A percentile compares a stretch with the other conserved stretches of the same genome.
Evolutionary conservation across 1,140 invertebrate genomes (phyloP).

Genomic region (Nylanderia fulva): DNA sequence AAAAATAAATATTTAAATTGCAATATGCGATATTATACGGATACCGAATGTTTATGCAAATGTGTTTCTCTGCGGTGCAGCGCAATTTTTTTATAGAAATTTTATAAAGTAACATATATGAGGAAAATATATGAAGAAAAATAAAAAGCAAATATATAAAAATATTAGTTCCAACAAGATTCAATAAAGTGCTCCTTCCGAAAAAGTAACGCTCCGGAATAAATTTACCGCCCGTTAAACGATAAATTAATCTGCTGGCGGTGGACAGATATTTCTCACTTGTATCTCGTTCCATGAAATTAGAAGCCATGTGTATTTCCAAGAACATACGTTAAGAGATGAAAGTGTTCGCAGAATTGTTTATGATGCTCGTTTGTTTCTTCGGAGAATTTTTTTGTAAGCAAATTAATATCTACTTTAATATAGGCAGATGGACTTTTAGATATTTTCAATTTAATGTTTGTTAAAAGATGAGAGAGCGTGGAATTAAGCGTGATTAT

Average conservation of each 20-base stretch:
- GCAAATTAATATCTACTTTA: conserved; percentile 5
- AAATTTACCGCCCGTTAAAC: background rate
- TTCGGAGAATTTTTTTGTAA: conserved; percentile 26
- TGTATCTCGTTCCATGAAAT: conserved; percentile 8
- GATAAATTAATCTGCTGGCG: conserved; percentile 19
- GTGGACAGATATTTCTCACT: conserved; percentile 12
- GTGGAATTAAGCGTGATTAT: too few relatives aligned
- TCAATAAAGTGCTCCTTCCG: background rate
- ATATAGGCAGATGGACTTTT: background rate
- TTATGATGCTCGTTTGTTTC: background rate
- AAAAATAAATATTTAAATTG: conserved; percentile 56
- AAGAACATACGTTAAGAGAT: conserved; percentile 17
- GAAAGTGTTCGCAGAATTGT: conserved; percentile 12
- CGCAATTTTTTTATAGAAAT: conserved; percentile 11
- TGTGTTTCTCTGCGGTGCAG: background rate
- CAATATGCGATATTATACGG: conserved; percentile 30
- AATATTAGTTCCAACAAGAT: background rate
- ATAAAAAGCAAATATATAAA: background rate
- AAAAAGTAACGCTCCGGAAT: background rate
- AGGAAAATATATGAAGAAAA: background rate
- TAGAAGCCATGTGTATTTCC: conserved; percentile 12
- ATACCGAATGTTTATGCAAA: conserved; percentile 21
- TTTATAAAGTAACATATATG: background rate
- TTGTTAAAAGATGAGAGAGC: too few relatives aligned
- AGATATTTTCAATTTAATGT: conserved; percentile 1